Evolutionary conservation across 2,797 vertebrate species (phyloP), one percentile per base, ranked within the genome.

Genomic region (Sibirionetta formosa): DNA sequence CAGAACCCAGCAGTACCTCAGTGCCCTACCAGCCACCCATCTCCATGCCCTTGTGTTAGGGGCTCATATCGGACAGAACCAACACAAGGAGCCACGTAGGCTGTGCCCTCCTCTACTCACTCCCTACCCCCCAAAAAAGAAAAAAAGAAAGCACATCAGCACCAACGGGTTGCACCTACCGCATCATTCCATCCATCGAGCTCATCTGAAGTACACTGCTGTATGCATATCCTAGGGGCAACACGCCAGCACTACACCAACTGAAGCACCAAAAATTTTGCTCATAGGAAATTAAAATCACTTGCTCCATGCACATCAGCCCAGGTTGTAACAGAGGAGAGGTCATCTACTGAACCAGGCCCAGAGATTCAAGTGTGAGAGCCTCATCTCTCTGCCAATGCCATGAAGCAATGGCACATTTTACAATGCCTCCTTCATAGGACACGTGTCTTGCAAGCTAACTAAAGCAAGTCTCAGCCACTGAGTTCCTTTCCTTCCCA

Each of bases 291-390:
- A 8, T 50, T 60, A 89, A 54, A 86, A 85, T 63, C 48, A 77
- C 72, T 64, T 0, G 4, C 63, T 44, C 58, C 69, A 36, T 31
- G 76, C 90, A 66, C 33, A 31, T 22, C 65, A 63, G 46, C 36
- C 78, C 29, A 86, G 77, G 22, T 19, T 60, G 36, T 57, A 93
- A 58, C 2, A 4, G n/a, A 86, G 40, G 75, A 70, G 18, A 44
- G 42, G 53, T 44, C 57, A 46, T 31, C 40, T 54, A 46, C 65
- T 46, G 35, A 96, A 77, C 36, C 65, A 88, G 83, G 27, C 71
- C 31, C 51, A 57, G 72, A 77, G 57, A 94, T 51, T 8, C 61
- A 8, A 0, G 0, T 46, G 38, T 58, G 61, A 78, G 80, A 26
- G 4, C 5, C 60, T 83, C 70, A 66, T 68, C 58, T 61, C 68